These are phyloP conservation scores for Radopholus similis DNA, from an alignment of 1,140 invertebrate genomes.

Conservation along the genomic window DNA sequence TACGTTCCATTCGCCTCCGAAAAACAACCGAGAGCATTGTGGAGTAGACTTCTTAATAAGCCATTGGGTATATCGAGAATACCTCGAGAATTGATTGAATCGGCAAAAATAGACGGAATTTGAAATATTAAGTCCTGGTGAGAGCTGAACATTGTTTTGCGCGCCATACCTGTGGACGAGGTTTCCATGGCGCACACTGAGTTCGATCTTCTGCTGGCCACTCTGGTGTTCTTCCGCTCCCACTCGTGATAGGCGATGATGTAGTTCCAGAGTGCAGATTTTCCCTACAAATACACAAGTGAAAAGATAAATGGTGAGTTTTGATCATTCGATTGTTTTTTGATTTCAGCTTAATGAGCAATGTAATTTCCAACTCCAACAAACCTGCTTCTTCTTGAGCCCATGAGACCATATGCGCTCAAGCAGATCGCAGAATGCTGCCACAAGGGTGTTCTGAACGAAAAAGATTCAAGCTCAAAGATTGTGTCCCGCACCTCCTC, in stretches of 20 bases:
- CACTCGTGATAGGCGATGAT: constrained; percentile 49
- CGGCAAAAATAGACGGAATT: neutral
- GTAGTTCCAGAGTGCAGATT: constrained; percentile 56
- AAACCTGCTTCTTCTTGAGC: constrained; percentile 80
- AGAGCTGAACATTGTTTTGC: no score
- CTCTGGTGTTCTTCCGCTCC: constrained; percentile 36
- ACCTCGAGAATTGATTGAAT: neutral
- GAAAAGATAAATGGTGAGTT: constrained; percentile 7
- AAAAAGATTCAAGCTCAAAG: neutral
- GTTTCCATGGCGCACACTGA: no score
- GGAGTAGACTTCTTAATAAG: no score
- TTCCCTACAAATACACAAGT: constrained; percentile 37
- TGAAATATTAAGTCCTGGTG: no score
- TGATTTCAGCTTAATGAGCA: neutral
- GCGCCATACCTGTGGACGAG: no score
- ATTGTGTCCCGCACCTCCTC: constrained; percentile 69
- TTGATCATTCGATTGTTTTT: neutral
- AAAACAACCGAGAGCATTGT: constrained; percentile 50
- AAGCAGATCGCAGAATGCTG: constrained; percentile 89
- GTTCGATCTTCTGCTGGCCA: neutral
- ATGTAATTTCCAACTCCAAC: neutral
- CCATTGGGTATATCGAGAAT: constrained; percentile 10
- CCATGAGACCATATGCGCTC: constrained; percentile 98
- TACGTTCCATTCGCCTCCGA: constrained; percentile 53
- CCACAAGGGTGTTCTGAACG: constrained; percentile 80